Conservation (phyloP, 2,113 vertebrate species). For the Anolis carolinensis region DNA sequence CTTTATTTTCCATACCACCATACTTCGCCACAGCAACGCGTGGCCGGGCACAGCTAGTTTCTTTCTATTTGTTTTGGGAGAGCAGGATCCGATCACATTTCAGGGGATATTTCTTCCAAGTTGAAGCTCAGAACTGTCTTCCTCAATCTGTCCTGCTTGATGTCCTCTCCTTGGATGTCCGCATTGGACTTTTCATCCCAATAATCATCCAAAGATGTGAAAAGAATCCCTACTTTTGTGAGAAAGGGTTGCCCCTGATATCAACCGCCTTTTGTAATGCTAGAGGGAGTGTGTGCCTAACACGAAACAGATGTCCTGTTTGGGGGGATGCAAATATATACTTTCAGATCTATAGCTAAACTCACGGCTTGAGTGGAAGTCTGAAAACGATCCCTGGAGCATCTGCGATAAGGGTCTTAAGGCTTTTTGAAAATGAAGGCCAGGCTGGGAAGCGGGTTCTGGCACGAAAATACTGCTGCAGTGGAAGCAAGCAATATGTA, state of each 20-base stretch:
- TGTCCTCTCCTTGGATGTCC: neutral
- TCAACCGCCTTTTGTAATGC: conserved; percentile 6
- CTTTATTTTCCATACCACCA: no score
- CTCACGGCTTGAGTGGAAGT: conserved; percentile 4
- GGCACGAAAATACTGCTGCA: neutral
- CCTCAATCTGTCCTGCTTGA: neutral
- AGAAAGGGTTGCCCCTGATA: neutral
- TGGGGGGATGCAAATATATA: neutral
- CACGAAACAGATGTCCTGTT: conserved; percentile 15
- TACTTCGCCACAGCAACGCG: no score
- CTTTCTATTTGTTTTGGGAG: neutral
- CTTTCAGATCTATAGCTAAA: neutral
- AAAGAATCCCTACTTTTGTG: neutral
- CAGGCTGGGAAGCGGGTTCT: conserved; percentile 7
- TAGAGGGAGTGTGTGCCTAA: neutral
- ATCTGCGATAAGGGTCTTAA: conserved; percentile 18
- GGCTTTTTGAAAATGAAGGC: neutral
- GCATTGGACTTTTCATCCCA: neutral
- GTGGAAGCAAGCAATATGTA: neutral
- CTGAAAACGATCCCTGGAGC: conserved; percentile 1
- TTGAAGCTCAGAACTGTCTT: neutral
- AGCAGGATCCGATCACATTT: neutral
- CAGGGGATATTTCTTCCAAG: neutral
- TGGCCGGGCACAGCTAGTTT: no score
- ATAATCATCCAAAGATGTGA: neutral